Conservation (phyloP, 2,113 vertebrate genomes). For the Riparia riparia region DNA sequence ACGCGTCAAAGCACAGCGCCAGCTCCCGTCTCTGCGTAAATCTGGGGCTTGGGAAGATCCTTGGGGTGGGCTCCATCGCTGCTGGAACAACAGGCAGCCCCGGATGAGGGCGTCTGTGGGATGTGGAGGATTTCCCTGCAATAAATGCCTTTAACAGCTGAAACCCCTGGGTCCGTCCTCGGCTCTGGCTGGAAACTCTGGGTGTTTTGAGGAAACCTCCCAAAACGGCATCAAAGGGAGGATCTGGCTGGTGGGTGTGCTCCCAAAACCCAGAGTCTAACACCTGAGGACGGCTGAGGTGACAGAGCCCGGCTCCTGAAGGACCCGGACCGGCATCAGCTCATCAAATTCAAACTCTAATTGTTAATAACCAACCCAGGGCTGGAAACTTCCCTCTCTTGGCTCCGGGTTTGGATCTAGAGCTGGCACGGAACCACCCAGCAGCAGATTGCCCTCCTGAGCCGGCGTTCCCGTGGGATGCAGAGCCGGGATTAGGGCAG, state of each 20-base stretch:
- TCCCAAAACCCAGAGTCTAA: background rate
- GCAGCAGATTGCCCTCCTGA: too few species aligned
- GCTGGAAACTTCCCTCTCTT: background rate
- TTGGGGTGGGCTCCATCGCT: background rate
- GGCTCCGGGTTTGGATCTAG: fast-evolving
- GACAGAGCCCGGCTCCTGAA: background rate
- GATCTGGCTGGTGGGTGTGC: background rate
- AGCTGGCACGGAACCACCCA: too few species aligned
- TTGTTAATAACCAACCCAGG: background rate
- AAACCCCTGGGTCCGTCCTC: fast-evolving
- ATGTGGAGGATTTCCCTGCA: background rate
- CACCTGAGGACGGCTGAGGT: fast-evolving
- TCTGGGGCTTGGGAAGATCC: background rate
- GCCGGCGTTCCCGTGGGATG: background rate
- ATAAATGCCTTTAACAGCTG: background rate
- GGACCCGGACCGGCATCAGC: background rate
- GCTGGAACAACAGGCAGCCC: background rate
- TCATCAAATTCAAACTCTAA: background rate
- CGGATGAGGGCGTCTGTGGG: fast-evolving
- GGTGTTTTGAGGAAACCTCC: background rate
- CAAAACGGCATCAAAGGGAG: background rate
- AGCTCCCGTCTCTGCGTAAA: background rate
- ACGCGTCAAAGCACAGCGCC: fast-evolving
- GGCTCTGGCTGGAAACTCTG: background rate
- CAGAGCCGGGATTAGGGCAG: background rate